phyloP scores from a whole-genome alignment of 2,888 invertebrate genomes.

The Rhabditophanes sp. region DNA sequence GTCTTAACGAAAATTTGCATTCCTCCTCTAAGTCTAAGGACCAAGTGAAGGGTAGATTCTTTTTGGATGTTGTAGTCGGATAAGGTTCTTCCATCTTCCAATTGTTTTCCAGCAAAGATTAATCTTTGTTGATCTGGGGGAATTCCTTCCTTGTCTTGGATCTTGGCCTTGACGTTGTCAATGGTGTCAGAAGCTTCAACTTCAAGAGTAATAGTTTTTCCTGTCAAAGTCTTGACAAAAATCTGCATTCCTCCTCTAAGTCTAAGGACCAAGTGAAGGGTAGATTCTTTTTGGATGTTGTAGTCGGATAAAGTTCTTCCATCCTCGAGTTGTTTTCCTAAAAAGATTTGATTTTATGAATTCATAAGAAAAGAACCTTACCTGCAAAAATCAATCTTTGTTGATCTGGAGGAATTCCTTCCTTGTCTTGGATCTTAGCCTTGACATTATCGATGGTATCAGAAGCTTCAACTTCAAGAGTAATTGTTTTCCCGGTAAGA shows the following conservation, averaged over 20 bases:
- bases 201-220: conserved; percentile 17
- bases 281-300: conserved; percentile 18
- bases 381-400: too few relatives aligned
- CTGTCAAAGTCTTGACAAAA: conserved; percentile 18
- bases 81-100: conserved; percentile 8
- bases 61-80: conserved; percentile 17
- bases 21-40: conserved; percentile 16
- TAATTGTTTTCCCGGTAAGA: conserved; percentile 18
- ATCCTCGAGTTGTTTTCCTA: conserved; percentile 8
- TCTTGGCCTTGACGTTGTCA: conserved; percentile 12
- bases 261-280: conserved; percentile 15
- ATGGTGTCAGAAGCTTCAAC: conserved; percentile 16
- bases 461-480: conserved; percentile 14
- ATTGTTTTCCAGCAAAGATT: conserved; percentile 49
- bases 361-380: conserved; percentile 11
- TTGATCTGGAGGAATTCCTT: too few relatives aligned
- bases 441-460: conserved; percentile 15
- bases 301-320: conserved; percentile 10
- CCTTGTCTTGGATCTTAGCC: conserved; percentile 10
- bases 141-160: conserved; percentile 10
- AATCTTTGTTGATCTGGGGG: too few relatives aligned
- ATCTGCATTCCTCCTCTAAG: conserved; percentile 20
- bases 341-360: too few relatives aligned
- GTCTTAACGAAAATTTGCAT: conserved; percentile 22
- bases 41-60: conserved; percentile 15